A percentile compares a stretch with the other conserved stretches of the same genome.
These are phyloP conservation scores for Pangasius krempfi DNA, from an alignment of 2,797 vertebrate genomes.

Conservation along the genomic window DNA sequence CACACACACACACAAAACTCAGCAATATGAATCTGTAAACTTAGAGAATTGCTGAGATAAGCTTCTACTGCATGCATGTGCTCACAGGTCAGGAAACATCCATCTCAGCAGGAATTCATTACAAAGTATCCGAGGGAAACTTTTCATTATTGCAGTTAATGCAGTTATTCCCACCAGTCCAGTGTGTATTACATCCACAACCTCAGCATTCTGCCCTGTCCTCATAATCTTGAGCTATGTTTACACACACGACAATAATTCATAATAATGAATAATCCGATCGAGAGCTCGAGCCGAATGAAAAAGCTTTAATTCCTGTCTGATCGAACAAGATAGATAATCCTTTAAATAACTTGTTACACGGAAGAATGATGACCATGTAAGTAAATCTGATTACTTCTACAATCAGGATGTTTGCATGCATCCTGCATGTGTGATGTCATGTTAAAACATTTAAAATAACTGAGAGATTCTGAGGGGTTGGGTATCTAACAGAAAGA, in stretches of 20 bases:
- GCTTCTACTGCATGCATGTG: constrained; percentile 23
- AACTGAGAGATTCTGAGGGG: background rate
- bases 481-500: background rate
- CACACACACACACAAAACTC: constrained; percentile 43
- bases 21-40: constrained; percentile 40
- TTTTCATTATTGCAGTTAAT: constrained; percentile 32
- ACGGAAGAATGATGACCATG: background rate
- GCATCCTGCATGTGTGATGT: background rate
- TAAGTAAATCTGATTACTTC: background rate
- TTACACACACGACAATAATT: background rate
- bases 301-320: background rate
- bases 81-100: constrained; percentile 37
- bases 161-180: background rate
- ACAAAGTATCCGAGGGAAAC: constrained; percentile 30
- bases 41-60: constrained; percentile 45
- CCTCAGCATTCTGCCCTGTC: background rate
- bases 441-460: background rate
- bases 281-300: background rate
- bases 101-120: constrained; percentile 42
- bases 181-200: constrained; percentile 39
- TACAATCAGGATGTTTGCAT: background rate
- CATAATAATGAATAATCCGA: background rate
- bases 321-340: background rate
- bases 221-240: background rate
- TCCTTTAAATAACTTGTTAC: background rate